These are phyloP conservation scores for Atherinosoma microstoma DNA, from an alignment of 2,797 vertebrate species.

Conservation along the genomic window DNA sequence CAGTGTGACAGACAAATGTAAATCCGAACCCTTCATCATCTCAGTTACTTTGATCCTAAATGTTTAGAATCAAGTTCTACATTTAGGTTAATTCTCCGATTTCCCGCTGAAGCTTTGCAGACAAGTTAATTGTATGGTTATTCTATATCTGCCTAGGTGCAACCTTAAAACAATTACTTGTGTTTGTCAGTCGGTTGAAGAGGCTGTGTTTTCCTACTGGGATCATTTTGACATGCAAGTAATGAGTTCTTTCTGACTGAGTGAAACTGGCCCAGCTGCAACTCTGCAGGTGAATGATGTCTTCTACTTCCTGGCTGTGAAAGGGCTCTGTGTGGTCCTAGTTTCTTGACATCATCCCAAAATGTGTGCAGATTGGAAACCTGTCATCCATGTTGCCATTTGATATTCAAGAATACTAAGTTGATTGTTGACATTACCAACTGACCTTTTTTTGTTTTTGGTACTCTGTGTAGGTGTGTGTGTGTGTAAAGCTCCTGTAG, in stretches of 20 bases:
- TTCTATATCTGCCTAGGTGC: slow-evolving; percentile 16
- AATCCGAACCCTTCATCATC: not conserved
- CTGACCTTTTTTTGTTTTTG: slow-evolving; percentile 74
- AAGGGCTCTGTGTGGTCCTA: slow-evolving; percentile 79
- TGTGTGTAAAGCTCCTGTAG: slow-evolving; percentile 68
- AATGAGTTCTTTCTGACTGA: slow-evolving; percentile 77
- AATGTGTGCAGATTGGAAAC: slow-evolving; percentile 61
- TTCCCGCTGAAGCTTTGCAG: slow-evolving; percentile 9
- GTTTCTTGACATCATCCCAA: slow-evolving; percentile 80
- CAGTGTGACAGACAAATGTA: slow-evolving; percentile 9
- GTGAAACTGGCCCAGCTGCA: slow-evolving; percentile 77
- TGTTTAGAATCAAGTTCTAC: not conserved
- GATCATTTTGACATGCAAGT: slow-evolving; percentile 64
- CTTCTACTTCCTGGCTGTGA: slow-evolving; percentile 73
- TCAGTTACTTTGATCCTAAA: not conserved
- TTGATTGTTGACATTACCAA: slow-evolving; percentile 76
- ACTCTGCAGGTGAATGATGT: slow-evolving; percentile 73
- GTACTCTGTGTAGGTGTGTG: slow-evolving; percentile 29
- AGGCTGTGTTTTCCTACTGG: slow-evolving; percentile 60
- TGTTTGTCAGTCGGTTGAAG: slow-evolving; percentile 47
- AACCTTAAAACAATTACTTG: slow-evolving; percentile 45
- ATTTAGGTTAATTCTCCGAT: not conserved
- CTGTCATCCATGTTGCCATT: slow-evolving; percentile 74
- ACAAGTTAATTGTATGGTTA: not conserved
- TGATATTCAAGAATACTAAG: slow-evolving; percentile 73